Percentiles rank a stretch among this genome's conserved stretches.
phyloP scores from a whole-genome alignment of 2,797 vertebrate species.

The Onychomys arenicola region DNA sequence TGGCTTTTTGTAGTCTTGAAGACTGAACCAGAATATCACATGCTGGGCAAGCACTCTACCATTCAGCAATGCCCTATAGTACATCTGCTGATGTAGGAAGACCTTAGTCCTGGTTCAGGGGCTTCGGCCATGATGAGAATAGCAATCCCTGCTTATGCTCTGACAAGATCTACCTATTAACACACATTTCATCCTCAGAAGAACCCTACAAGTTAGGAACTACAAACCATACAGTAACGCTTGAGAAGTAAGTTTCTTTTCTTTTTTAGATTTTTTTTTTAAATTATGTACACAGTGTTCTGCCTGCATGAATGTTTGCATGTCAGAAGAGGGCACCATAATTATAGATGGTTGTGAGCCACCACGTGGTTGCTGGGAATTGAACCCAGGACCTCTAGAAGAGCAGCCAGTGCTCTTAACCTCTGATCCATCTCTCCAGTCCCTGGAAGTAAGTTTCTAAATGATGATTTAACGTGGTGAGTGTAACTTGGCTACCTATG shows the following conservation, averaged over 20 bases:
- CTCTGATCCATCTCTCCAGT: too few relatives aligned
- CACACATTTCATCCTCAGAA: not conserved
- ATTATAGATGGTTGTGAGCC: too few relatives aligned
- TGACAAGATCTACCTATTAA: not conserved
- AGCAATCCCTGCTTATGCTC: not conserved
- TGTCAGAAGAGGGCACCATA: too few relatives aligned
- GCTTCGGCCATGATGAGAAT: too few relatives aligned
- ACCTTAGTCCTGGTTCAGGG: not conserved
- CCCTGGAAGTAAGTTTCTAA: not conserved
- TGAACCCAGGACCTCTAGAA: too few relatives aligned
- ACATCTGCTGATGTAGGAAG: not conserved
- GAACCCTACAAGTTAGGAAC: not conserved
- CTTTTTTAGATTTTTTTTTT: too few relatives aligned
- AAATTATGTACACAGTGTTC: too few relatives aligned
- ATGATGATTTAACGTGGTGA: not conserved
- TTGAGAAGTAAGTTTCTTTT: not conserved
- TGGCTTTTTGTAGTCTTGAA: not conserved
- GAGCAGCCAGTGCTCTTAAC: too few relatives aligned
- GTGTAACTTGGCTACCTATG: accelerated
- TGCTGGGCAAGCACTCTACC: not conserved
- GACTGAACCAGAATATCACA: not conserved
- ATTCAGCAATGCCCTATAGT: not conserved
- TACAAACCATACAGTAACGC: not conserved
- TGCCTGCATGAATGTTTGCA: too few relatives aligned
- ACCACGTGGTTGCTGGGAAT: too few relatives aligned